Conservation (phyloP, 2,888 invertebrate species). For the Agonopterix subpropinquella region DNA sequence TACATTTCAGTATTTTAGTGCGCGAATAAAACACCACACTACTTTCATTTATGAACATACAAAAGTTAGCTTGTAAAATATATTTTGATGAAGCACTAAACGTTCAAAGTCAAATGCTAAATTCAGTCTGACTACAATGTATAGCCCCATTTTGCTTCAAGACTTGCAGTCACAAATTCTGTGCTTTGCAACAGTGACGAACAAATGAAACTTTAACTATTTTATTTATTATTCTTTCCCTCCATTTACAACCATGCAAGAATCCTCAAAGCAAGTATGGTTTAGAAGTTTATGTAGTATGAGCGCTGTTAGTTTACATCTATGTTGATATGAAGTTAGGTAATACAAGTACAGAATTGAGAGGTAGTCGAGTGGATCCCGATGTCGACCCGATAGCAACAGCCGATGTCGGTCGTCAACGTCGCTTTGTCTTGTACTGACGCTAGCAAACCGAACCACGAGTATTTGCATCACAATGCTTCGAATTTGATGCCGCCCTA, state of each 20-base stretch:
- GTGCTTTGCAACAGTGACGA: too few relatives aligned
- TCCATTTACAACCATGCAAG: background rate
- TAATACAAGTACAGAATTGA: slow-evolving; percentile 27
- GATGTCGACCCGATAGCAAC: slow-evolving; percentile 52
- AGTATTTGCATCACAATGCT: slow-evolving; percentile 72
- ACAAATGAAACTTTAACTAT: too few relatives aligned
- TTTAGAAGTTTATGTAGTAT: background rate
- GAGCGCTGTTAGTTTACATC: background rate
- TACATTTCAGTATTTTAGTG: background rate
- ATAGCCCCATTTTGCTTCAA: too few relatives aligned
- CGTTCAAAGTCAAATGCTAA: too few relatives aligned
- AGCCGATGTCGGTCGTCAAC: slow-evolving; percentile 64
- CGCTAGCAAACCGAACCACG: slow-evolving; percentile 61
- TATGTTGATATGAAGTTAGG: background rate
- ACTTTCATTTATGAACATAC: background rate
- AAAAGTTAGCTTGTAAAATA: background rate
- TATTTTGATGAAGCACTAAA: too few relatives aligned
- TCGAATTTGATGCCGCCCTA: slow-evolving; percentile 55
- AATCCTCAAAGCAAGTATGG: background rate
- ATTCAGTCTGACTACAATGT: too few relatives aligned
- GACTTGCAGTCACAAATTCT: too few relatives aligned
- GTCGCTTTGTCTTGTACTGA: slow-evolving; percentile 69
- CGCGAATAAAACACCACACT: too few relatives aligned
- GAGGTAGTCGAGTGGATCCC: slow-evolving; percentile 42
- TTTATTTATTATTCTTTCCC: too few relatives aligned